Base-by-base conservation (phyloP, 2,797 vertebrate species). In the Premnoplex brunnescens region DNA sequence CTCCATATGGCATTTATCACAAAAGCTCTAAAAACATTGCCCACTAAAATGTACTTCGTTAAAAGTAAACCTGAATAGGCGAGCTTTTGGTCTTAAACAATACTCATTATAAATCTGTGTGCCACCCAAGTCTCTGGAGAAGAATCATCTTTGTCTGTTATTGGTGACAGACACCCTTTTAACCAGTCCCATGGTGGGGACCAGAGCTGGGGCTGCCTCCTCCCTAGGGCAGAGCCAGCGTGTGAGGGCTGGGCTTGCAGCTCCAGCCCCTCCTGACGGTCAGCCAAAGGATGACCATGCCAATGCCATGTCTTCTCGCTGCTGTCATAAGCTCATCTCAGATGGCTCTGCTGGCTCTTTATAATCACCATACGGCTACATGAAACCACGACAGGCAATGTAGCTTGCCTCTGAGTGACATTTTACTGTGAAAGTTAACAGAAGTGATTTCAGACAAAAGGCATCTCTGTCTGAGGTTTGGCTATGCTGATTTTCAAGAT, bases 21-120 rank as follows among this genome's bases (percentile, higher is more conserved):
- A 86, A 89, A 93, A 88, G 52, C 75, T 71, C 55, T 55, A 76
- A 81, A 79, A 94, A 51, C 79, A 49, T 49, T 77, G 49, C 46
- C 55, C 28, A 11, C 66, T 86, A 32, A 81, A 85, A 88, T 1
- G 3, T 26, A n/a, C 73, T 86, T 88, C 39, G 60, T 81, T 59
- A 37, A 32, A 72, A 66, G 54, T 78, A 64, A 84, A 43, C 55
- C 63, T 74, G 48, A 89, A 72, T 0, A 21, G 37, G 22, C 17
- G 22, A 83, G 67, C 49, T 81, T 73, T 62, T 58, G 39, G 34
- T 88, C 36, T 74, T 59, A 68, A 77, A 64, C n/a, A 9, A 62
- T 43, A 30, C 12, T 46, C 0, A 0, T 3, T 62, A 37, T 22
- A 72, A 91, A 79, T 51, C 44, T 43, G 22, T 2, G 41, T 72